phyloP scores from a whole-genome alignment of 2,113 vertebrate genomes.

The Etia nguti region DNA sequence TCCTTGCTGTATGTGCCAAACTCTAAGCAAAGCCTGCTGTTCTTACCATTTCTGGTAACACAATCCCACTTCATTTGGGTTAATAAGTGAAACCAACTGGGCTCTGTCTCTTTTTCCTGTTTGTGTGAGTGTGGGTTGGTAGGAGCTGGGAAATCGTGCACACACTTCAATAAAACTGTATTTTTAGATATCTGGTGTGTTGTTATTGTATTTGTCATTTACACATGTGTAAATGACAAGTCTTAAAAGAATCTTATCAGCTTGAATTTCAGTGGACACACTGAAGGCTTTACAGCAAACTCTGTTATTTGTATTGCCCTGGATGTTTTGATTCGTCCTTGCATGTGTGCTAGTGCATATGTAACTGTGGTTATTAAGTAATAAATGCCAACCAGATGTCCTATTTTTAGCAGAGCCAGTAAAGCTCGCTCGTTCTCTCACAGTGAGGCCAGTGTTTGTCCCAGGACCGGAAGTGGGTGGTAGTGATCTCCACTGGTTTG shows the following conservation, averaged over 20 bases:
- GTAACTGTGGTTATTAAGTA: slow-evolving; percentile 20
- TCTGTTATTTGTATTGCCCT: neutral
- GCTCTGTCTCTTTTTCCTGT: slow-evolving; percentile 4
- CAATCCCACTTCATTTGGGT: slow-evolving; percentile 59
- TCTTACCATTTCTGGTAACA: slow-evolving; percentile 63
- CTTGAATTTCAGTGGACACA: neutral
- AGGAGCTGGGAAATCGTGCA: neutral
- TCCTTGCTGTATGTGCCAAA: slow-evolving; percentile 40
- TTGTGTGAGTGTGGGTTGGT: slow-evolving; percentile 1
- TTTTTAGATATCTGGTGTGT: neutral
- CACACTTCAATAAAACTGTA: neutral
- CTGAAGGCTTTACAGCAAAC: neutral
- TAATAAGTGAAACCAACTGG: slow-evolving; percentile 69
- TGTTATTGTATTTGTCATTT: neutral
- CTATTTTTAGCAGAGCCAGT: slow-evolving; percentile 42
- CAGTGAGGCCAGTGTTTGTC: slow-evolving; percentile 5
- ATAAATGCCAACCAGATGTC: slow-evolving; percentile 37
- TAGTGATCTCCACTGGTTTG: neutral
- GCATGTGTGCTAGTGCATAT: slow-evolving; percentile 1
- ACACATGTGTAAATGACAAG: neutral
- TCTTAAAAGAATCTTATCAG: neutral
- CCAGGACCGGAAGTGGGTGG: slow-evolving; percentile 2
- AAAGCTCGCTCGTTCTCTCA: neutral
- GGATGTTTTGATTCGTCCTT: neutral
- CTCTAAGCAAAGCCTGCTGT: slow-evolving; percentile 63